phyloP scores from a whole-genome alignment of 2,888 invertebrate species.

The Epinotia bilunana region DNA sequence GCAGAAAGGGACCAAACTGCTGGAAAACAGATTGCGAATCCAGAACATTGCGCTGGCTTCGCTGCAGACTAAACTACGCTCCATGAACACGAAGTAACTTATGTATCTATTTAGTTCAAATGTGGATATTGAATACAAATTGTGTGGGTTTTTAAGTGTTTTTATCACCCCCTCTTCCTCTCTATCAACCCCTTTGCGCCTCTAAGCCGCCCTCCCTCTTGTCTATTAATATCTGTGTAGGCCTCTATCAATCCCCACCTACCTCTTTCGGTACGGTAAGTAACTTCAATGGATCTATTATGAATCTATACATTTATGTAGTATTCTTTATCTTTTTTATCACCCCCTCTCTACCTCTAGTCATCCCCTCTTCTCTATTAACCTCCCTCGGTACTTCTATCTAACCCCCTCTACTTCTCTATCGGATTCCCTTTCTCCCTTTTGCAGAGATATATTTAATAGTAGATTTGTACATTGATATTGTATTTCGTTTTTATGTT shows the following conservation, averaged over 20 bases:
- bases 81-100: constrained; percentile 44
- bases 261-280: constrained; percentile 50
- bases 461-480: too few species aligned
- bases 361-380: too few species aligned
- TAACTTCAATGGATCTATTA: not conserved
- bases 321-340: not conserved
- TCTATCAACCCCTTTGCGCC: not conserved
- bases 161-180: not conserved
- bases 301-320: not conserved
- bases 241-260: too few species aligned
- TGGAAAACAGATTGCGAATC: constrained; percentile 68
- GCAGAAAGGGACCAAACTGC: constrained; percentile 67
- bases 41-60: constrained; percentile 72
- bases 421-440: too few species aligned
- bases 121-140: not conserved
- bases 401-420: too few species aligned
- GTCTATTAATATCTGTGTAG: too few species aligned
- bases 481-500: too few species aligned
- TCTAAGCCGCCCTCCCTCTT: not conserved
- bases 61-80: constrained; percentile 60
- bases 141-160: not conserved
- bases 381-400: too few species aligned
- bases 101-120: not conserved
- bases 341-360: not conserved
- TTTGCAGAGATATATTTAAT: too few species aligned